These are phyloP conservation scores for Thera britannica DNA, from an alignment of 2,888 invertebrate genomes.

Conservation along the genomic window DNA sequence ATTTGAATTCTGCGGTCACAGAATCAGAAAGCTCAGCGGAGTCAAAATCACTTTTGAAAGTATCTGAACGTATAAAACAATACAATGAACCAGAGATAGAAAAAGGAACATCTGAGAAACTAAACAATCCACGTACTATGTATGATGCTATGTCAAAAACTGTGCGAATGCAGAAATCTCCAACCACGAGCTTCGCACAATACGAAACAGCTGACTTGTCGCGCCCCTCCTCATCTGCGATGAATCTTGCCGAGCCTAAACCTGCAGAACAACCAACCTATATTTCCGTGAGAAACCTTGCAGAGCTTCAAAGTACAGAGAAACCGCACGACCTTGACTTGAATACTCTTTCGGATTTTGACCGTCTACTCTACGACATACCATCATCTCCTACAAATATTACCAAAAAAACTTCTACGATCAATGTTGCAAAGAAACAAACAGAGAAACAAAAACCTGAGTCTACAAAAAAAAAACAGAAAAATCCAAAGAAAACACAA, in stretches of 20 bases:
- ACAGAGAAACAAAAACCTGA: too few relatives aligned
- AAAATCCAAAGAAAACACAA: too few relatives aligned
- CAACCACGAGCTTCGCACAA: background rate
- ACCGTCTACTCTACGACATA: background rate
- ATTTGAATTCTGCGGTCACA: too few relatives aligned
- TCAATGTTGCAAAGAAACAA: too few relatives aligned
- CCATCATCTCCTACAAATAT: too few relatives aligned
- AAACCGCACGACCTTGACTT: background rate
- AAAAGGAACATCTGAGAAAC: background rate
- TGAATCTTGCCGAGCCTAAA: background rate
- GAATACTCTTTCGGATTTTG: background rate
- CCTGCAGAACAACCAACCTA: background rate
- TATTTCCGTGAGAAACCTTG: background rate
- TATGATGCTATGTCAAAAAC: too few relatives aligned
- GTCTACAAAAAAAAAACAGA: too few relatives aligned
- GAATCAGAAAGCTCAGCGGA: too few relatives aligned
- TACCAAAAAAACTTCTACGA: too few relatives aligned
- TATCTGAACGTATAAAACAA: too few relatives aligned
- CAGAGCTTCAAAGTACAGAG: background rate
- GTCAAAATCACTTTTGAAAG: background rate
- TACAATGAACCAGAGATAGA: background rate
- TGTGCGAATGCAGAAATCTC: background rate
- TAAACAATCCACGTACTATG: background rate
- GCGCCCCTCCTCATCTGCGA: background rate
- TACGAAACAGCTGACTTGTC: background rate